phyloP scores from a whole-genome alignment of 2,888 invertebrate genomes.

The Ormyrus pomaceus region DNA sequence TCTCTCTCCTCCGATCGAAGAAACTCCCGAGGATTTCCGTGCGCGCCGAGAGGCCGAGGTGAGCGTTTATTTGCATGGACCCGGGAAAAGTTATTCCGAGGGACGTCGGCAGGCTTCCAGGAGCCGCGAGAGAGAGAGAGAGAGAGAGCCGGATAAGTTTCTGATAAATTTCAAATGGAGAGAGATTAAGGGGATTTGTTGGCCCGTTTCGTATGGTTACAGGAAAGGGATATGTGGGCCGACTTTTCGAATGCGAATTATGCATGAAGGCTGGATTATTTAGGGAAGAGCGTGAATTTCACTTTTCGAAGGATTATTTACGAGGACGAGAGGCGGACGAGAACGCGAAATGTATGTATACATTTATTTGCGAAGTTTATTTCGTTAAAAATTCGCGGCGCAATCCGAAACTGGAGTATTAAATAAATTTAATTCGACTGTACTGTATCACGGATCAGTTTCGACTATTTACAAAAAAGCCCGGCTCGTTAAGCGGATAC shows the following conservation, averaged over 20 bases:
- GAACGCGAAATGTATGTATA: not conserved
- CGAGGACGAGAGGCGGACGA: not conserved
- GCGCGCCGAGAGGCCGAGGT: too few relatives aligned
- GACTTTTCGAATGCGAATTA: conserved; percentile 13
- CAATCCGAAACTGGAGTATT: too few relatives aligned
- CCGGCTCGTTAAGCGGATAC: not conserved
- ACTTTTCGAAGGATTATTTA: not conserved
- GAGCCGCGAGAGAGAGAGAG: not conserved
- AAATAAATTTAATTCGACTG: too few relatives aligned
- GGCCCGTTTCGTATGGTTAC: conserved; percentile 1
- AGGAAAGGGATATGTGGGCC: not conserved
- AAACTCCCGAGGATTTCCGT: conserved; percentile 28
- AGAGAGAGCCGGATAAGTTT: not conserved
- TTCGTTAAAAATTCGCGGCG: not conserved
- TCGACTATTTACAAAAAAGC: conserved; percentile 2
- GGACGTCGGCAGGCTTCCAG: not conserved
- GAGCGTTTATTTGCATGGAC: conserved; percentile 23
- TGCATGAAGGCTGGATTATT: not conserved
- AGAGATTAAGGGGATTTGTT: conserved; percentile 30
- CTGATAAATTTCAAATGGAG: conserved; percentile 10
- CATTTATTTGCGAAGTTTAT: not conserved
- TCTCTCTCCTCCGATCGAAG: conserved; percentile 6
- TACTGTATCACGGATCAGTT: too few relatives aligned
- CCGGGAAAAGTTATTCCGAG: conserved; percentile 13
- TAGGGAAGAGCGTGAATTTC: not conserved